A percentile compares a stretch with the other conserved stretches of the same genome.
phyloP scores from a whole-genome alignment of 2,797 vertebrate genomes.

The Rhynchotus rufescens region DNA sequence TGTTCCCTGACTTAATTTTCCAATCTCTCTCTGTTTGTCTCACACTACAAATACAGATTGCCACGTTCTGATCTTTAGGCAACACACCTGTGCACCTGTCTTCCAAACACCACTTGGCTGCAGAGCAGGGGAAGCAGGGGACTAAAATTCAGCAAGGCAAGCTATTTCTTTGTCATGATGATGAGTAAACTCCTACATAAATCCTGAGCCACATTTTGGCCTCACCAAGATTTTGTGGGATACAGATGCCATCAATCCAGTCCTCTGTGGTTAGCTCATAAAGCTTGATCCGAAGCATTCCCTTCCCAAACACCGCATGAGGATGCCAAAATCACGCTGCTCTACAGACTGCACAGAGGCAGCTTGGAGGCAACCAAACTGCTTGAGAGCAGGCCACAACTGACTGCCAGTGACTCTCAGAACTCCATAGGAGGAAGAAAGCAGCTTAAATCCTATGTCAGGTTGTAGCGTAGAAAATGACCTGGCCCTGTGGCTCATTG shows the following conservation, averaged over 20 bases:
- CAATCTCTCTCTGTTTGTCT: conserved; percentile 34
- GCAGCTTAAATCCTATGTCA: fast-evolving
- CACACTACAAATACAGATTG: background rate
- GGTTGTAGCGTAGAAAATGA: background rate
- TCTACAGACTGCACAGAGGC: background rate
- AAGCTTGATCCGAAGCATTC: fast-evolving
- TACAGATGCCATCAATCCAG: background rate
- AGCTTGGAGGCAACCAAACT: background rate
- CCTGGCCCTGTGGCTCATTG: fast-evolving
- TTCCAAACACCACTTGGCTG: background rate
- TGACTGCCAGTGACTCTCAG: background rate
- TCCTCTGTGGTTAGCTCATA: fast-evolving
- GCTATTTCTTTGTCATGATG: background rate
- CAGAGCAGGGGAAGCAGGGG: background rate
- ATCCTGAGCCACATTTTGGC: background rate
- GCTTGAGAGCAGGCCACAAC: background rate
- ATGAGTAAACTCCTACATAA: background rate
- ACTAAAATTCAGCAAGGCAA: background rate
- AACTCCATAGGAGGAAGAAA: background rate
- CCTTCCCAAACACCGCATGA: fast-evolving
- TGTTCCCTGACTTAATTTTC: background rate
- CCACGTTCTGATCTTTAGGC: conserved; percentile 19
- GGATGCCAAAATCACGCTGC: background rate
- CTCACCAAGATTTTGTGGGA: fast-evolving
- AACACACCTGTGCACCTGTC: conserved; percentile 3